These are phyloP conservation scores for Brachionus paranguensis DNA, from an alignment of 1,140 invertebrate species.

Conservation along the genomic window DNA sequence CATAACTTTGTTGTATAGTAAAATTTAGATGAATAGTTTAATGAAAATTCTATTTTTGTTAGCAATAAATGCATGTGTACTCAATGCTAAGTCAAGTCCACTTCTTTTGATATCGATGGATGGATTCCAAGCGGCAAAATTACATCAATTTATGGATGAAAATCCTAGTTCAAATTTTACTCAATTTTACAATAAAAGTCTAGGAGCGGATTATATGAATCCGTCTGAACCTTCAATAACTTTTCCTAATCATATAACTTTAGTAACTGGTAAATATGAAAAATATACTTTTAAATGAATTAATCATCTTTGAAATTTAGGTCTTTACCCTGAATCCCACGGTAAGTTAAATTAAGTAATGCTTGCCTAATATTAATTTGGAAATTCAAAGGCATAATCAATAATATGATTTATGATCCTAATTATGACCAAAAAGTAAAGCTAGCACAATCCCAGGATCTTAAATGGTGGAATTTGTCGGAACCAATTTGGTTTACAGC, in stretches of 20 bases:
- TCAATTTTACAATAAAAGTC: slow-evolving; percentile 58
- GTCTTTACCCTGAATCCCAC: slow-evolving; percentile 9
- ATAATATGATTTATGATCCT: slow-evolving; percentile 22
- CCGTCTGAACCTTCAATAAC: slow-evolving; percentile 68
- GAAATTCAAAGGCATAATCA: not conserved
- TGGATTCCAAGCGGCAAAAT: slow-evolving; percentile 67
- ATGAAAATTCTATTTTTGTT: not conserved
- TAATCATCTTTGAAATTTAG: not conserved
- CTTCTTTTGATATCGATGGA: slow-evolving; percentile 56
- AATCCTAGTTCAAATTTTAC: slow-evolving; percentile 59
- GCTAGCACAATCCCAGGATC: not conserved
- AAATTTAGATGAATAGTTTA: not conserved
- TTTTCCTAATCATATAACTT: slow-evolving; percentile 72
- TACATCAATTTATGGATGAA: slow-evolving; percentile 52
- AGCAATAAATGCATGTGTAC: not conserved
- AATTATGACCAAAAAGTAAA: slow-evolving; percentile 6
- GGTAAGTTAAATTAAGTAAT: not conserved
- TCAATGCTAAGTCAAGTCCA: not conserved
- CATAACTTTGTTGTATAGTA: no score
- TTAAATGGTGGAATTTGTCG: not conserved
- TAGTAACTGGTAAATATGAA: slow-evolving; percentile 60
- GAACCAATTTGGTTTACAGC: slow-evolving; percentile 33
- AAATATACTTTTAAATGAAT: not conserved
- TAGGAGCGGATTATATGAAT: slow-evolving; percentile 62
- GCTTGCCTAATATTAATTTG: not conserved